A percentile compares a stretch with the other conserved stretches of the same genome.
Evolutionary conservation across 2,113 vertebrate genomes (phyloP).

Genomic region (Serinus canaria): DNA sequence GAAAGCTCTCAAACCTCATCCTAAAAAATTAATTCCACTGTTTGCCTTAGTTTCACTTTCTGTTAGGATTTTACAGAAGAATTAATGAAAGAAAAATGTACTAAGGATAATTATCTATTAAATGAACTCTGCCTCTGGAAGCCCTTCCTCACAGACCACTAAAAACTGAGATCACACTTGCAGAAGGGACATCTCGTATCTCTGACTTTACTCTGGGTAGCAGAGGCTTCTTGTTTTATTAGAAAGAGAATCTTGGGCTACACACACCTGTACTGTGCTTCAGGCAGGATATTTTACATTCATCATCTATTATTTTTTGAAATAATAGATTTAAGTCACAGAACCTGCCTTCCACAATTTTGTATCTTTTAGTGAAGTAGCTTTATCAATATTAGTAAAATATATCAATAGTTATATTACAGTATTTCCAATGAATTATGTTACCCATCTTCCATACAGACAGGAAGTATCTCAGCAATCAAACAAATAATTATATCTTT

Average conservation of each 20-base stretch:
- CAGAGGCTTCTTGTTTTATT: background rate
- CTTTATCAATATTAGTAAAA: background rate
- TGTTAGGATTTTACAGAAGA: background rate
- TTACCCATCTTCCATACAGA: background rate
- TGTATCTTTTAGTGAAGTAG: background rate
- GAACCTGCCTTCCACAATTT: background rate
- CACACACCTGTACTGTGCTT: background rate
- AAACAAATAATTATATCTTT: background rate
- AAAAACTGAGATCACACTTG: background rate
- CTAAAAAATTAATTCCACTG: background rate
- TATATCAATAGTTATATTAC: background rate
- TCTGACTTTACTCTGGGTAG: background rate
- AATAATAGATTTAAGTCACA: background rate
- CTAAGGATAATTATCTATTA: background rate
- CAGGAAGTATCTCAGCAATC: background rate
- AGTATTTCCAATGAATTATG: background rate
- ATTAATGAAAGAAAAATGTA: background rate
- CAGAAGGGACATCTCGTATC: fast-evolving
- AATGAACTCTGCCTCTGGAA: background rate
- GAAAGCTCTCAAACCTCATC: background rate
- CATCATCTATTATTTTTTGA: background rate
- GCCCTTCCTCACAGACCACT: background rate
- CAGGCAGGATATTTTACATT: background rate
- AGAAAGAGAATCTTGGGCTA: background rate
- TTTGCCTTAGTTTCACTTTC: background rate